phyloP scores from a whole-genome alignment of 2,888 invertebrate species.

The Thecocarcelia acutangulata region DNA sequence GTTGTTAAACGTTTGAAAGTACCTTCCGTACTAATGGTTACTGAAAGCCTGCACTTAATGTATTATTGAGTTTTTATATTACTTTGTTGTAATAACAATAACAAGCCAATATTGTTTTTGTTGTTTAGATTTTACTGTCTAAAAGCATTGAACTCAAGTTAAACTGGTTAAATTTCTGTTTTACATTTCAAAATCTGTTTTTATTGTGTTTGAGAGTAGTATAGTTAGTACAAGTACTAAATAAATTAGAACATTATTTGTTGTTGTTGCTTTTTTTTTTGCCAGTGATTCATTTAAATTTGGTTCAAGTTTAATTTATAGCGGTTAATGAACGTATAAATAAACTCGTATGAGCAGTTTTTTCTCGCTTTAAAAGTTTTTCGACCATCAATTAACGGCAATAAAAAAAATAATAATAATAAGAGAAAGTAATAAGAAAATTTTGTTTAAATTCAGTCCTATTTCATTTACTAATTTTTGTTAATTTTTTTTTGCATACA shows the following conservation, averaged over 20 bases:
- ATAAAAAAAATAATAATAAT: conserved; percentile 1
- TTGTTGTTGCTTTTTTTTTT: not conserved
- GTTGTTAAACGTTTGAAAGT: conserved; percentile 64
- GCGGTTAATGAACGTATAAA: conserved; percentile 39
- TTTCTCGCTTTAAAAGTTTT: not conserved
- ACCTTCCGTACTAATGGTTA: conserved; percentile 53
- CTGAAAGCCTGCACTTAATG: conserved; percentile 54
- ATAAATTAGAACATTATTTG: conserved; percentile 23
- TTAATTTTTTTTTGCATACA: too few species aligned
- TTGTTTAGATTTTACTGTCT: conserved; percentile 54
- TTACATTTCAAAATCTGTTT: conserved; percentile 28
- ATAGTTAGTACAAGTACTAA: conserved; percentile 32
- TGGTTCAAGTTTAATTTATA: conserved; percentile 4
- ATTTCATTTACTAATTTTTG: too few species aligned
- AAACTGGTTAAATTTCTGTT: conserved; percentile 66
- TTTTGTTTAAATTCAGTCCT: not conserved
- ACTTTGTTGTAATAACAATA: conserved; percentile 40
- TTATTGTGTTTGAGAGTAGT: not conserved
- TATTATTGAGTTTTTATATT: conserved; percentile 59
- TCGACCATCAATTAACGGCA: conserved; percentile 24
- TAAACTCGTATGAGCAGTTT: not conserved
- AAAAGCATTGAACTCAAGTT: conserved; percentile 69
- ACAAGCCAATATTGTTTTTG: conserved; percentile 38
- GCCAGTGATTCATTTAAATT: conserved; percentile 27
- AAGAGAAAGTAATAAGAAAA: conserved; percentile 21